These are phyloP conservation scores for Actenoides hombroni DNA, from an alignment of 2,113 vertebrate species.

Conservation along the genomic window DNA sequence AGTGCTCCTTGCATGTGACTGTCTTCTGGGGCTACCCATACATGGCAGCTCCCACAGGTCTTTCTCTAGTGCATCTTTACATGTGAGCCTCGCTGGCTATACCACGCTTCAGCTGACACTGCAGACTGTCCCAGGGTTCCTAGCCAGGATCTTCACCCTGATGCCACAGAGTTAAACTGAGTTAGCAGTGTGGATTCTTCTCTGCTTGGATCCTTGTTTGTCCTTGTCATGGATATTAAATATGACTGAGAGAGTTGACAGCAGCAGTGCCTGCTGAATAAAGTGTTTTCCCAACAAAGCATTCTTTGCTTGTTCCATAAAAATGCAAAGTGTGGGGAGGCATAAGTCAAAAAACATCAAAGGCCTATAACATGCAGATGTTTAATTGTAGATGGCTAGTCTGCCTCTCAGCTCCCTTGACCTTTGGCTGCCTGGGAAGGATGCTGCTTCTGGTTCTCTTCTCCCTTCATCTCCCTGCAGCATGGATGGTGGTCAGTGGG, in stretches of 20 bases:
- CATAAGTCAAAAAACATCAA: not conserved
- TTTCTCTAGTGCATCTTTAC: not conserved
- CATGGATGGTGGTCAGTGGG: accelerated
- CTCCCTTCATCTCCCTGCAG: accelerated
- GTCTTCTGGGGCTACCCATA: accelerated
- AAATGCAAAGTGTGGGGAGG: not conserved
- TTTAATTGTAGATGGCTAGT: not conserved
- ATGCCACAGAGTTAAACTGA: not conserved
- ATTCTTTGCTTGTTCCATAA: not conserved
- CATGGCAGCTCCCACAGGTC: too few relatives aligned
- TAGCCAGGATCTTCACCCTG: too few relatives aligned
- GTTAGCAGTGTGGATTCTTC: not conserved
- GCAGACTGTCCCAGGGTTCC: not conserved
- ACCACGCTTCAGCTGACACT: accelerated
- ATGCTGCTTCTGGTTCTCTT: not conserved
- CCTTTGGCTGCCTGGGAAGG: not conserved
- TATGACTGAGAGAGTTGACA: not conserved
- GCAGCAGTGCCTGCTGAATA: not conserved
- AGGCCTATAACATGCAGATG: accelerated
- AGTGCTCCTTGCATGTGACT: not conserved
- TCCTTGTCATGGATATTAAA: not conserved
- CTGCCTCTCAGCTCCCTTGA: not conserved
- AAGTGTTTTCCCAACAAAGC: not conserved
- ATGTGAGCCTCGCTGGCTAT: not conserved
- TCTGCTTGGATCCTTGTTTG: not conserved